Evolutionary conservation across 2,888 invertebrate species (phyloP), one percentile per base, ranked within the genome.

Genomic region (Cerastoderma edule): DNA sequence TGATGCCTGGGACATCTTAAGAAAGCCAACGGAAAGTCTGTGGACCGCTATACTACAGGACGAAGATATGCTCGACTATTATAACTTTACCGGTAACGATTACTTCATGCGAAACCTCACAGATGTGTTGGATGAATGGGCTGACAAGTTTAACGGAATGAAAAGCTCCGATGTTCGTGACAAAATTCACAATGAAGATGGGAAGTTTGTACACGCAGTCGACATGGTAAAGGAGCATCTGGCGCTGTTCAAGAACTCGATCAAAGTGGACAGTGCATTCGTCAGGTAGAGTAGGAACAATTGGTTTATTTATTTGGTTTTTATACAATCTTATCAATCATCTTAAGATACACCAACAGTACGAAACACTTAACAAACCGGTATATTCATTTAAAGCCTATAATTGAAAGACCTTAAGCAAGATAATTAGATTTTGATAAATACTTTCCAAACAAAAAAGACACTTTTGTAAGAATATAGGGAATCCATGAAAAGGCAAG

Each of bases 21-120:
- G 67, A 0, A 53, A 64, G 10, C 77, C 75, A n/a, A 75, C 76
- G 1, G 67, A 65, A 4, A 64, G 63, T 8, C 82, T 89, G n/a
- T 89, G 89, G 89, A 68, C 73, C 4, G 67, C 33, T 16, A 78
- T 88, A 10, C 35, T 89, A 3, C 72, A 81, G 6, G 89, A 89
- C 44, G 80, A 83, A 39, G 85, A 87, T 44, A 75, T 85, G 73
- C 4, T 67, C 0, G 83, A 83, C 13, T 89, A 86, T 69, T 89
- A 87, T 70, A 48, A 65, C 1, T 83, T 71, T 60, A 77, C 73
- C 24, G 83, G 86, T 35, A 75, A 82, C 69, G 75, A 77, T 0
- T 16, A 54, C 10, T 85, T 81, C 64, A 50, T 82, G 54, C 70
- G 71, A 50, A 83, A 85, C 65, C 39, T 74, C 10, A 67, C 73